Base-by-base conservation (phyloP, 2,797 vertebrate species). In the Gastrophryne carolinensis region DNA sequence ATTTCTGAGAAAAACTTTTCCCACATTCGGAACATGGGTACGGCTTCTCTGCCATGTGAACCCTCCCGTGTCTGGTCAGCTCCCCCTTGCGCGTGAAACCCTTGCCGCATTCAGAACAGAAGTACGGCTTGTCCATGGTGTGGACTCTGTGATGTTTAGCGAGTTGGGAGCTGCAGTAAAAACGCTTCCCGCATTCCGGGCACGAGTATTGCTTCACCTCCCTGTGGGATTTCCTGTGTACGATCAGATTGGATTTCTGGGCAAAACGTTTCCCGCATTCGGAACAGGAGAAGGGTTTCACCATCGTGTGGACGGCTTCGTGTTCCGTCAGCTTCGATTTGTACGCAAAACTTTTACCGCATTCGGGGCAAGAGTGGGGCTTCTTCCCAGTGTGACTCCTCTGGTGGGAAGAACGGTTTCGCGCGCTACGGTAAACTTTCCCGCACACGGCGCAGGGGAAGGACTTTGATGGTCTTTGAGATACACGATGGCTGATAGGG, bases 351-450 rank as follows among this genome's bases (percentile, higher is more conserved):
- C 83, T 2, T 79, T 83, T 29, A 80, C 84, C 74, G 0, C 83
- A 84, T 1, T 84, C 82, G 5, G 81, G 79, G 75, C 84, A 85
- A 2, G 76, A n/a, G 30, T 80, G 83, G 0, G 82, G 83, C 62
- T 83, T 85, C 37, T 84, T 82, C 53, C 83, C 82, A 53, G 80
- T 85, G 69, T 85, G 84, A 73, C 75, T 82, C 39, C 39, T 44
- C n/a, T 79, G 79, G 61, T 85, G 84, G 17, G 79, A 77, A 21
- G 78, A 82, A 58, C 84, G 82, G 73, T 83, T 80, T 9, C 79
- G 81, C 17, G 78, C 80, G 69, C 82, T 81, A 21, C 82, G 79
- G 21, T 84, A 85, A 49, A 79, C 54, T 80, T 85, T 84, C 3
- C 83, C 81, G 65, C 84, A 85, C 10, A 83, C 82, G 0, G 70